A percentile compares a stretch with the other conserved stretches of the same genome.
phyloP scores from a whole-genome alignment of 2,113 vertebrate species.

The Epinephelus lanceolatus region DNA sequence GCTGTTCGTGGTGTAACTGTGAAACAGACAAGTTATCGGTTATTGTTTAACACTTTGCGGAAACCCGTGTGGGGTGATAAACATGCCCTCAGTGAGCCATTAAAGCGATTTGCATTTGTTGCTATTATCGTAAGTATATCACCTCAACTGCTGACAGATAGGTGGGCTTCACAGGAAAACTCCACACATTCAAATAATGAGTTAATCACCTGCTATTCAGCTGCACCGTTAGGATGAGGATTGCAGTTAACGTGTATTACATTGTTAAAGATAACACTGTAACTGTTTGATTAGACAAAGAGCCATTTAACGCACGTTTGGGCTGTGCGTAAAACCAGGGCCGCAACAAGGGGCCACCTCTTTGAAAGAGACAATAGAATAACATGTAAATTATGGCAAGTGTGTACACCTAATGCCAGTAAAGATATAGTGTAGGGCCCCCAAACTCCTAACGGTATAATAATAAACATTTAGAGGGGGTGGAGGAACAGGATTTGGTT shows the following conservation, averaged over 20 bases:
- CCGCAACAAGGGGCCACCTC: too few relatives aligned
- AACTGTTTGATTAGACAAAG: conserved; percentile 31
- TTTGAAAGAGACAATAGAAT: too few relatives aligned
- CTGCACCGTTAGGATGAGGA: neutral
- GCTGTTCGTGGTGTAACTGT: neutral
- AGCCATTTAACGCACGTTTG: neutral
- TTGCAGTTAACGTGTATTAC: conserved; percentile 4
- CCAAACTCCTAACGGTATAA: neutral
- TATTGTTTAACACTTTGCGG: conserved; percentile 52
- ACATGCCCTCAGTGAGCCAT: conserved; percentile 16
- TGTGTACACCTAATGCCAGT: neutral
- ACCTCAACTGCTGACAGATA: conserved; percentile 5
- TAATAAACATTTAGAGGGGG: neutral
- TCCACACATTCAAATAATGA: conserved; percentile 62
- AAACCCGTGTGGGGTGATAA: conserved; percentile 17
- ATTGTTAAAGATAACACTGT: conserved; percentile 30
- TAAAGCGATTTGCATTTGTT: conserved; percentile 43
- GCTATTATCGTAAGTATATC: neutral
- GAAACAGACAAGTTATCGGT: conserved; percentile 34
- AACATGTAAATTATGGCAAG: neutral
- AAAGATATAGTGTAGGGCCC: neutral
- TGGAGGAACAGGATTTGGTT: neutral
- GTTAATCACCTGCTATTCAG: conserved; percentile 45
- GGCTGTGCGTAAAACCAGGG: neutral
- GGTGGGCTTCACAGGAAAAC: conserved; percentile 41